phyloP scores from a whole-genome alignment of 2,797 vertebrate genomes.

The Orientallactaga sibirica region DNA sequence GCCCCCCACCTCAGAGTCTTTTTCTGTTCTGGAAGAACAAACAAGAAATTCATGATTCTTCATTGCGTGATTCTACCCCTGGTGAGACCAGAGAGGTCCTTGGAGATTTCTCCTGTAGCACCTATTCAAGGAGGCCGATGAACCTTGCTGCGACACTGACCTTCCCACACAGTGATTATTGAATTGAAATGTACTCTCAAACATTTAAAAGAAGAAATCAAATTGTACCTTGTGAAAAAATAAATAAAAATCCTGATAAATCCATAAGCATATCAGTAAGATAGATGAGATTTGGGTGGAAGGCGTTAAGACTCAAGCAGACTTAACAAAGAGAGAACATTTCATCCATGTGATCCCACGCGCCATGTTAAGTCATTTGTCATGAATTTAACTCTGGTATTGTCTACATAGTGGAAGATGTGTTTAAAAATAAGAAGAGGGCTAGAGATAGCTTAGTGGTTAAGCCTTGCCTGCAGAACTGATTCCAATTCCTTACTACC shows the following conservation, averaged over 20 bases:
- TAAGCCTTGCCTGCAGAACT: no score
- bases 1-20: neutral
- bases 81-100: neutral
- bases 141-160: neutral
- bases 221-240: neutral
- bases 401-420: neutral
- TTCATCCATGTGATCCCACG: neutral
- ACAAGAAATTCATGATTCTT: slow-evolving; percentile 61
- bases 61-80: slow-evolving; percentile 53
- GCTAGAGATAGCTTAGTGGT: no score
- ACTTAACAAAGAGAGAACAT: neutral
- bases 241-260: slow-evolving; percentile 6
- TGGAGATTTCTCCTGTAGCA: slow-evolving; percentile 8
- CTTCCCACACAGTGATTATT: neutral
- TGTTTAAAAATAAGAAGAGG: slow-evolving; percentile 38
- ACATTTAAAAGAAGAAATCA: slow-evolving; percentile 7
- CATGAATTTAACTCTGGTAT: neutral
- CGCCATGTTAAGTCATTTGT: neutral
- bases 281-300: neutral
- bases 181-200: slow-evolving; percentile 37
- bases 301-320: no score
- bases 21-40: slow-evolving; percentile 71
- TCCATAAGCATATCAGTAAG: neutral
- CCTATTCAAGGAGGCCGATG: neutral
- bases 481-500: no score